Base-by-base conservation (phyloP, 1,140 invertebrate genomes). In the Scylla paramamosain region DNA sequence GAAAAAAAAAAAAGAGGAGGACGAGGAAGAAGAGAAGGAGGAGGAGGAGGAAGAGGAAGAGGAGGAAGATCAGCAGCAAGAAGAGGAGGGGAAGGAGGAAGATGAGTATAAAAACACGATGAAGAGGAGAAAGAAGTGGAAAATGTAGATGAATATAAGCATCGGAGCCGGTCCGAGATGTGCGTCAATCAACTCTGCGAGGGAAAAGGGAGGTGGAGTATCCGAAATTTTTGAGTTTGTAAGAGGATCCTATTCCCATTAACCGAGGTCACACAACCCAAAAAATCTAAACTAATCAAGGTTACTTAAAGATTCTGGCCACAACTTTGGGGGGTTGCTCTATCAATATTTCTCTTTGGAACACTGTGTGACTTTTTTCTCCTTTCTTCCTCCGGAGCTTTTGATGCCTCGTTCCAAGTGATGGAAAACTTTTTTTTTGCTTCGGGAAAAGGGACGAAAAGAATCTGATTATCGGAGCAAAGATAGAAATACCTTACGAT, bases 261-360 rank as follows among this genome's bases (percentile, higher is more conserved):
- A 91, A 91, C 29, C 52, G 52, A 91, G 77, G 90, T 91, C 90
- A 32, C 77, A 91, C 46, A 52, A 87, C 16, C 29, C 31, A 93
- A 93, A 93, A 93, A 48, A 59, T 32, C 45, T 48, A 93, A 93
- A 93, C 92, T 84, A 93, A 93, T 93, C 92, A 93, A 87, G 84
- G 67, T 83, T 84, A 83, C 82, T 93, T 84, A 83, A 93, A 93
- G 92, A 93, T 93, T 93, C 92, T 59, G 84, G 82, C 92, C 92
- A 93, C 92, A 93, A 93, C 92, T 93, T 93, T 31, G n/a, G 92
- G n/a, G 83, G 48, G 39, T 31, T 20, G 92, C 92, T 93, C 92
- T 84, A 93, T 93, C 92, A 93, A 93, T 93, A 93, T 93, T 93
- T 93, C 92, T 87, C 92, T 93, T 93, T 87, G 45, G 82, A 93